These are phyloP conservation scores for Tenthredo amoena DNA, from an alignment of 2,888 invertebrate species.

Conservation along the genomic window DNA sequence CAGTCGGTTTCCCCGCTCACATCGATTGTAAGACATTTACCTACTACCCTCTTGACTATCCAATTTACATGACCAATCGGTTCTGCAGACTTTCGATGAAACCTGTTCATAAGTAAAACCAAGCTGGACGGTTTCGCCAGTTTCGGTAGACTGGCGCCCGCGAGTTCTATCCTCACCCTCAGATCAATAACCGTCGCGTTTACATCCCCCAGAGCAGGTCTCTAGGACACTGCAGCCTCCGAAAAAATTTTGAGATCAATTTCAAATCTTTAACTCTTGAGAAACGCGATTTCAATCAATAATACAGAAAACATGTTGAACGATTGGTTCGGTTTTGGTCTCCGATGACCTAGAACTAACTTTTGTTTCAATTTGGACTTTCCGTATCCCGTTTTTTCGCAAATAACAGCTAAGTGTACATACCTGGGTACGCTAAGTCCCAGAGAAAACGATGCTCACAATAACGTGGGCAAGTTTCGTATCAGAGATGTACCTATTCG, in stretches of 20 bases:
- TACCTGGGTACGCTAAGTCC: not conserved
- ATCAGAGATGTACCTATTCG: conserved; percentile 74
- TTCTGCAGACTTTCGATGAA: conserved; percentile 1
- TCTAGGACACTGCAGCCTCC: conserved; percentile 62
- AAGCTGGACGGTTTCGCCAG: conserved; percentile 38
- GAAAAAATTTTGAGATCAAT: not conserved
- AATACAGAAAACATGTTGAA: not conserved
- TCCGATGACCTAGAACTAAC: not conserved
- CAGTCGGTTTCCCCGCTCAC: not conserved
- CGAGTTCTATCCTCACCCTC: conserved; percentile 52
- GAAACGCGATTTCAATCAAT: not conserved
- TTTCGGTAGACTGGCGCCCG: conserved; percentile 53
- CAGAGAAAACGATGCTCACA: not conserved
- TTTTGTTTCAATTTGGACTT: not conserved
- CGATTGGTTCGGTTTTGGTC: not conserved
- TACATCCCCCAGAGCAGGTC: conserved; percentile 64
- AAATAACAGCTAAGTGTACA: not conserved
- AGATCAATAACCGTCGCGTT: conserved; percentile 73
- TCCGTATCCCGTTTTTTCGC: not conserved
- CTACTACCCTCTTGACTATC: not conserved
- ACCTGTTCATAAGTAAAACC: conserved; percentile 51
- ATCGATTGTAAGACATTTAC: not conserved
- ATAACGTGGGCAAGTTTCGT: conserved; percentile 64
- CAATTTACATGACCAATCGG: not conserved
- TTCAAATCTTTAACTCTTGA: not conserved